Evolutionary conservation across 2,888 invertebrate genomes (phyloP), one percentile per base, ranked within the genome.

Genomic region (Eueremaeus valkanovi): DNA sequence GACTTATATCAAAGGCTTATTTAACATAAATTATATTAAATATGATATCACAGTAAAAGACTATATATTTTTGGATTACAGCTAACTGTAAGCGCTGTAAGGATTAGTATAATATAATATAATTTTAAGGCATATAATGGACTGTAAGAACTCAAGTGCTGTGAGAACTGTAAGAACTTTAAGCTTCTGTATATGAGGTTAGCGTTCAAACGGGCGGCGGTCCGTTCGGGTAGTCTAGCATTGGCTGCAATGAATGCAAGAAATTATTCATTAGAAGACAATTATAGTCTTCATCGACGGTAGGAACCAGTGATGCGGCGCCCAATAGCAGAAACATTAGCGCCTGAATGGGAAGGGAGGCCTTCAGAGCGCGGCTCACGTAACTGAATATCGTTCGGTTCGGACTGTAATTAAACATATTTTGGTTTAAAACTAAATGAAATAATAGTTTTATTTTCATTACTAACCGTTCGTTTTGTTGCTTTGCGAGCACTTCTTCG

Each of bases 261-360:
- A 93, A 89, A 80, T 90, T 90, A 84, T 92, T 93, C 80, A 91
- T 88, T 82, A 95, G 88, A 84, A 91, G 90, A 84, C 94, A 92
- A 78, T 89, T 89, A 84, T 90, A 92, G 82, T 92, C 92, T 81
- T 90, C 90, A 85, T 92, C 92, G 78, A 85, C 84, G 79, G 91
- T 89, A 6, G 95, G 95, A 74, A 97, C 92, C 81, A 98, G 87
- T 73, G 95, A 92, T 73, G 96, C 95, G 77, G 94, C 92, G 76
- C 96, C 95, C 82, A 98, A 88, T 81, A 98, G 88, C 78, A 97
- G 87, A 81, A 97, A 88, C 86, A 98, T 91, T 81, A 98, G 86
- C 78, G 95, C 93, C 86, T 98, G 95, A 83, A 98, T 92, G 73
- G 96, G 96, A 79, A 96, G 87, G 29, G 95, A 93, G 74, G 94